These are phyloP conservation scores for Zenarchopterus dispar DNA, from an alignment of 2,797 vertebrate species.

Conservation along the genomic window DNA sequence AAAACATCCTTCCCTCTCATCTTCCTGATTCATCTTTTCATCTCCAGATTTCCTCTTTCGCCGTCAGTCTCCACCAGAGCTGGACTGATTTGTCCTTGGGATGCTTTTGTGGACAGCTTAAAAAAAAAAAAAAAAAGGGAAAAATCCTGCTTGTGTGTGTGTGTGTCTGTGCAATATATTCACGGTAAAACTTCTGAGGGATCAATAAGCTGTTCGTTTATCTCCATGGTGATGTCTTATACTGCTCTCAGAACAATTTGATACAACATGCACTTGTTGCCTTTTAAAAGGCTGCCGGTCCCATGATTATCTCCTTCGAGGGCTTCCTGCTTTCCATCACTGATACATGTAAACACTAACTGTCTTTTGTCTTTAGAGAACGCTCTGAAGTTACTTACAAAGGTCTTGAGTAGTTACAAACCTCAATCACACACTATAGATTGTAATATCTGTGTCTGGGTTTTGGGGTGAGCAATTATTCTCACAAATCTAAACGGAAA, in stretches of 20 bases:
- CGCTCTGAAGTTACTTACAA: neutral
- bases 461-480: slow-evolving; percentile 64
- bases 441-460: slow-evolving; percentile 37
- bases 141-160: slow-evolving; percentile 13
- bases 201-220: slow-evolving; percentile 94
- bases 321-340: slow-evolving; percentile 2
- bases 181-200: slow-evolving; percentile 93
- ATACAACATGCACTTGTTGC: slow-evolving; percentile 92
- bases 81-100: slow-evolving; percentile 14
- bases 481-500: slow-evolving; percentile 72
- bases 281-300: slow-evolving; percentile 74
- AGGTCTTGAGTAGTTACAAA: slow-evolving; percentile 3
- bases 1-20: slow-evolving; percentile 1
- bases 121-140: neutral
- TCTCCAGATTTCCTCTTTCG: slow-evolving; percentile 43
- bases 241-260: slow-evolving; percentile 94
- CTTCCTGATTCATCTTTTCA: slow-evolving; percentile 43
- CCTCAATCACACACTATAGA: slow-evolving; percentile 31
- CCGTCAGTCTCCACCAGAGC: slow-evolving; percentile 14
- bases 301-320: slow-evolving; percentile 44
- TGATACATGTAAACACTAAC: neutral
- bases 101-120: neutral
- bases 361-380: no score
- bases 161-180: slow-evolving; percentile 87
- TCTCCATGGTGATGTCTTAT: slow-evolving; percentile 85